phyloP scores from a whole-genome alignment of 2,888 invertebrate genomes.

The Drosophila ezoana region DNA sequence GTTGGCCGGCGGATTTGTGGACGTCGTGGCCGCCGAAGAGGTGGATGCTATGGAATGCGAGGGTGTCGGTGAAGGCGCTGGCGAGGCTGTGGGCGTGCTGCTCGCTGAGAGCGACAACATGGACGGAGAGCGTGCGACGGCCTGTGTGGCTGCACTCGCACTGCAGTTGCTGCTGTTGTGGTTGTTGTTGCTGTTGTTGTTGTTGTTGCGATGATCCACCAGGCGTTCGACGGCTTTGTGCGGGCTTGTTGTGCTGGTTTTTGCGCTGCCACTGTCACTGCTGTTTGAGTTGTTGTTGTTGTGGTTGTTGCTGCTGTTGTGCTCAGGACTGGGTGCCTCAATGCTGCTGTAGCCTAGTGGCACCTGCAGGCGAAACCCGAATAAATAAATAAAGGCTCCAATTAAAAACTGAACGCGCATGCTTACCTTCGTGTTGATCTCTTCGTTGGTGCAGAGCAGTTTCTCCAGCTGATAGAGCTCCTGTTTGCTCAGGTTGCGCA shows the following conservation, averaged over 20 bases:
- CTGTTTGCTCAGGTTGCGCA: conserved; percentile 93
- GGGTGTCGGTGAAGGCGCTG: conserved; percentile 81
- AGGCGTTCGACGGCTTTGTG: conserved; percentile 67
- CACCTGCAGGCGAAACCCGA: conserved; percentile 38
- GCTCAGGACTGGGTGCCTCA: conserved; percentile 76
- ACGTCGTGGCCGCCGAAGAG: conserved; percentile 76
- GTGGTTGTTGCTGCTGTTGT: conserved; percentile 58
- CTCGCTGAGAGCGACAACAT: conserved; percentile 73
- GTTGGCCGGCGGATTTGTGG: conserved; percentile 80
- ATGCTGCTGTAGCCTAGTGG: conserved; percentile 78
- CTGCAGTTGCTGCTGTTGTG: conserved; percentile 35
- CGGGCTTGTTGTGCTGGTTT: conserved; percentile 42
- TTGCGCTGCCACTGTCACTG: conserved; percentile 21
- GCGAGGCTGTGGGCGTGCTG: conserved; percentile 81
- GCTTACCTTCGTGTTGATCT: conserved; percentile 86
- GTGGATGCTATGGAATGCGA: conserved; percentile 81
- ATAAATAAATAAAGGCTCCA: neutral
- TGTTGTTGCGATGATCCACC: conserved; percentile 72
- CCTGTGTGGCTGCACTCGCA: conserved; percentile 24
- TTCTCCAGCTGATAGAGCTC: conserved; percentile 95
- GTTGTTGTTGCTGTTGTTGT: conserved; percentile 59
- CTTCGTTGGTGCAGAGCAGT: conserved; percentile 95
- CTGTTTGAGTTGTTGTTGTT: conserved; percentile 33
- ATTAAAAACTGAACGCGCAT: fast-evolving
- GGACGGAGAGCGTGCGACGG: conserved; percentile 66